These are phyloP conservation scores for Papilio protenor DNA, from an alignment of 2,888 invertebrate genomes.

Conservation along the genomic window DNA sequence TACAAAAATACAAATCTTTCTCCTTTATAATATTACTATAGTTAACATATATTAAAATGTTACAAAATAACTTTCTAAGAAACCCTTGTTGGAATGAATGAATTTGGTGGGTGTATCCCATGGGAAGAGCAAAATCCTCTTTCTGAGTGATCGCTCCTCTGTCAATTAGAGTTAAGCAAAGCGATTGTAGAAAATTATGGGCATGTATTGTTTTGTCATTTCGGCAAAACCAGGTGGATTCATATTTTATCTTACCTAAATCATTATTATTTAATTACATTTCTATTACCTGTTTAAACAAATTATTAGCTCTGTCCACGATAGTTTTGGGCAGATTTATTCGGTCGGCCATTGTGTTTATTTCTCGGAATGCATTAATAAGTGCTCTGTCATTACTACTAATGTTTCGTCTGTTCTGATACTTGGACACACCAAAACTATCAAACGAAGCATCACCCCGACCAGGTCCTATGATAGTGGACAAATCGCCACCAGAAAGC, in stretches of 20 bases:
- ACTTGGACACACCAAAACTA: slow-evolving; percentile 91
- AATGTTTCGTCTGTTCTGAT: slow-evolving; percentile 90
- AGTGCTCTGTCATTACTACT: slow-evolving; percentile 97
- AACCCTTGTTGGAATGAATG: background rate
- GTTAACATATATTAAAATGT: background rate
- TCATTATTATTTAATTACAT: background rate
- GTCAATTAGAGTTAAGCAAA: too few species aligned
- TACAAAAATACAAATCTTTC: too few species aligned
- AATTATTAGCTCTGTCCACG: slow-evolving; percentile 97
- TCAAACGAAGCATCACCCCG: slow-evolving; percentile 94
- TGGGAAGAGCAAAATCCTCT: too few species aligned
- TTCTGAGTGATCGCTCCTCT: too few species aligned
- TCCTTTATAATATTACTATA: too few species aligned
- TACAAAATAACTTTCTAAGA: background rate
- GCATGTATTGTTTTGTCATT: too few species aligned
- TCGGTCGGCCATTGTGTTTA: slow-evolving; percentile 98
- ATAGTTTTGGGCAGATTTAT: slow-evolving; percentile 99
- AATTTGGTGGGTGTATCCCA: too few species aligned
- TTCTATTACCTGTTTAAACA: slow-evolving; percentile 95
- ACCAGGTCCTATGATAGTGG: slow-evolving; percentile 95
- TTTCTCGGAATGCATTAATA: slow-evolving; percentile 98
- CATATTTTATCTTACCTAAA: background rate
- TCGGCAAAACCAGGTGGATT: too few species aligned
- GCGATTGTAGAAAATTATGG: too few species aligned
- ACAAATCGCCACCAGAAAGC: slow-evolving; percentile 97